Percentiles rank a stretch among this genome's conserved stretches.
Conservation (phyloP, 2,113 vertebrate genomes). For the Sphyrna mokarran region DNA sequence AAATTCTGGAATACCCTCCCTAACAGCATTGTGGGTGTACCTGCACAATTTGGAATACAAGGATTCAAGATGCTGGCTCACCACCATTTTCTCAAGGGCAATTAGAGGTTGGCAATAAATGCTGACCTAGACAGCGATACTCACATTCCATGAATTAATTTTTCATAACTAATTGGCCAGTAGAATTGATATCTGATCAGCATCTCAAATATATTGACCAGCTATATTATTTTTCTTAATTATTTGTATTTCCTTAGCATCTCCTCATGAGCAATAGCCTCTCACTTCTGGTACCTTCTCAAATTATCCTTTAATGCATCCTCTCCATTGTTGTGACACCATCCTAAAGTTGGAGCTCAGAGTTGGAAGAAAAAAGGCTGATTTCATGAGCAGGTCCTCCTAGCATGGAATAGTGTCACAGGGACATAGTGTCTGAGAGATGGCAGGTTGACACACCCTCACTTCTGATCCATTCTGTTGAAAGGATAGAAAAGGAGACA, state of each 20-base stretch:
- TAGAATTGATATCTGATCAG: background rate
- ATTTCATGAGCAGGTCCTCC: background rate
- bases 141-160: too few relatives aligned
- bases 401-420: background rate
- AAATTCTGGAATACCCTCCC: too few relatives aligned
- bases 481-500: background rate
- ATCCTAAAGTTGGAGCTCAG: background rate
- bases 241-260: background rate
- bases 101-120: too few relatives aligned
- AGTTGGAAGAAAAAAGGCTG: background rate
- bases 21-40: too few relatives aligned
- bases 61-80: too few relatives aligned
- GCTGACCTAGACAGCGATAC: too few relatives aligned
- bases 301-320: background rate
- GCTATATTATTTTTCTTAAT: background rate
- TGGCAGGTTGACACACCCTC: background rate
- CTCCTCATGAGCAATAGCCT: background rate
- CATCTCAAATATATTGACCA: background rate
- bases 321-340: background rate
- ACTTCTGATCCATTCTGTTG: background rate
- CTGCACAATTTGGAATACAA: too few relatives aligned
- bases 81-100: too few relatives aligned
- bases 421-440: background rate
- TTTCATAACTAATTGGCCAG: background rate
- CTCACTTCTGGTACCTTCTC: background rate